Evolutionary conservation across 2,797 vertebrate species (phyloP).

Genomic region (Avahi laniger): DNA sequence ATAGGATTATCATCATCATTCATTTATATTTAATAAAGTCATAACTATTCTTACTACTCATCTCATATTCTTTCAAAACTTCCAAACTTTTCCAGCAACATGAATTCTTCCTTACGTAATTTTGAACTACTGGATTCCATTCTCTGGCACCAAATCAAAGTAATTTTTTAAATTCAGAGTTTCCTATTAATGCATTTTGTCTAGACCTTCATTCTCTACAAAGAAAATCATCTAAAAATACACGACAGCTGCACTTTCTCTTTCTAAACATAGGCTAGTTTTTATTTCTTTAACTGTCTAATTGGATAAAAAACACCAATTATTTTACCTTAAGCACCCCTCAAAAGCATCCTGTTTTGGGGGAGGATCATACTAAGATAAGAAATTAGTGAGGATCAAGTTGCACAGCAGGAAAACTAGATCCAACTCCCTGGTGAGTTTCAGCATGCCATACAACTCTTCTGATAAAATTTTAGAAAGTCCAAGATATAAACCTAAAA

Average conservation of each 20-base stretch:
- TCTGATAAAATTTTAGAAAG: background rate
- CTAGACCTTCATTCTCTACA: background rate
- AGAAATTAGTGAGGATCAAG: background rate
- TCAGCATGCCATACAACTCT: background rate
- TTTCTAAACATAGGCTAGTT: background rate
- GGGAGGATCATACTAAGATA: background rate
- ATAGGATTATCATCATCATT: background rate
- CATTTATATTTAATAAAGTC: background rate
- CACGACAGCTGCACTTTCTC: background rate
- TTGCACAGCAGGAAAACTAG: background rate
- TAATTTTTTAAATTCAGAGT: conserved; percentile 14
- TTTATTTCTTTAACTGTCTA: conserved; percentile 32
- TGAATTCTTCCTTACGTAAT: conserved; percentile 33
- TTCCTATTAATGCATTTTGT: conserved; percentile 20
- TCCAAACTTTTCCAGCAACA: background rate
- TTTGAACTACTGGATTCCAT: background rate
- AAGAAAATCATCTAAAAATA: conserved; percentile 6
- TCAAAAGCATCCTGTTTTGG: background rate
- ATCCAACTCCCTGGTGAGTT: background rate
- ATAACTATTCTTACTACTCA: background rate
- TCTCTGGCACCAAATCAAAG: background rate
- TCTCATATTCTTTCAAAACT: conserved; percentile 15
- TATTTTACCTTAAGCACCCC: background rate
- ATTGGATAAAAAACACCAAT: background rate
- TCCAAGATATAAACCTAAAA: background rate